Conservation (phyloP, 1,140 invertebrate species). For the Neomicropteryx cornuta region DNA sequence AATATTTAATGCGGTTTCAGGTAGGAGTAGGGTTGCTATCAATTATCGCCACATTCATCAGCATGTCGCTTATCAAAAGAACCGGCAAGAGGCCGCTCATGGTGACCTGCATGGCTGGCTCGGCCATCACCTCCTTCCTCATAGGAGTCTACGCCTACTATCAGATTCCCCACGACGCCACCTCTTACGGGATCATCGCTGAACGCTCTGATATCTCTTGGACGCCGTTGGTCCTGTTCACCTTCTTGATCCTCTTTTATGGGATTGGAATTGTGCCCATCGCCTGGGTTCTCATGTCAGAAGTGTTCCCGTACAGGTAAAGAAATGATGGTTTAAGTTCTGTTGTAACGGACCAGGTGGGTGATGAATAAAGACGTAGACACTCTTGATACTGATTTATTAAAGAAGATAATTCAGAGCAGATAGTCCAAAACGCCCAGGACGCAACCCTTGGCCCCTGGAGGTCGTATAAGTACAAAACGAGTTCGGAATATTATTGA, state of each 20-base stretch:
- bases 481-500: too few species aligned
- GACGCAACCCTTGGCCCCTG: too few species aligned
- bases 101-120: slow-evolving; percentile 21
- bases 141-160: slow-evolving; percentile 15
- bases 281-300: slow-evolving; percentile 43
- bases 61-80: slow-evolving; percentile 38
- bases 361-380: too few species aligned
- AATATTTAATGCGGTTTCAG: slow-evolving; percentile 11
- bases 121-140: slow-evolving; percentile 14
- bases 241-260: slow-evolving; percentile 9
- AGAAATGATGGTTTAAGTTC: too few species aligned
- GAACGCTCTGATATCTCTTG: slow-evolving; percentile 6
- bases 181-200: not conserved
- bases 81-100: slow-evolving; percentile 26
- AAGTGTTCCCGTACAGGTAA: slow-evolving; percentile 25
- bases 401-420: too few species aligned
- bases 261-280: slow-evolving; percentile 12
- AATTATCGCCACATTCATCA: slow-evolving; percentile 9
- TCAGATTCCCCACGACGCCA: slow-evolving; percentile 7
- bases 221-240: slow-evolving; percentile 14
- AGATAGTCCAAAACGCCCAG: too few species aligned
- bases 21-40: slow-evolving; percentile 11
- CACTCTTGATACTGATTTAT: too few species aligned
- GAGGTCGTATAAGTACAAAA: too few species aligned
- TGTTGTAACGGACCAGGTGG: too few species aligned